Evolutionary conservation across 2,113 vertebrate species (phyloP).

Genomic region (Harpagus bidentatus): DNA sequence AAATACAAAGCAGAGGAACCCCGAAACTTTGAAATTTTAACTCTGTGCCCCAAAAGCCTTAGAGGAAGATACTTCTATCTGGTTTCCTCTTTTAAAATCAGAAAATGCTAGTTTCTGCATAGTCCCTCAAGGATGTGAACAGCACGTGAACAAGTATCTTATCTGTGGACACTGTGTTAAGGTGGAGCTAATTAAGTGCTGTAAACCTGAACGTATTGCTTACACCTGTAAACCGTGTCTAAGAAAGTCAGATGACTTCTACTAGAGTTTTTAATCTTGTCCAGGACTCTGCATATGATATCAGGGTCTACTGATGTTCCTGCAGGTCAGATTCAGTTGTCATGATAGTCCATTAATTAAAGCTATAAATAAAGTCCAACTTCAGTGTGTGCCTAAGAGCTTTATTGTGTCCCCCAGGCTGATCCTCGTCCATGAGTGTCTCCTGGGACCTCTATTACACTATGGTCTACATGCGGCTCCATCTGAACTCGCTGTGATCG

Average conservation of each 20-base stretch:
- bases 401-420: neutral
- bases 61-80: neutral
- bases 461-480: fast-evolving
- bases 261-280: neutral
- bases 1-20: neutral
- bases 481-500: fast-evolving
- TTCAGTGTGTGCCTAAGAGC: neutral
- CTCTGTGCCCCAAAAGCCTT: neutral
- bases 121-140: neutral
- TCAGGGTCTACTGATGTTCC: neutral
- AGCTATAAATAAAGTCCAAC: fast-evolving
- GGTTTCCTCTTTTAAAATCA: neutral
- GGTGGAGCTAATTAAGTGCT: neutral
- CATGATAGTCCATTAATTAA: fast-evolving
- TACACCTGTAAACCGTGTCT: fast-evolving
- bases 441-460: fast-evolving
- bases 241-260: neutral
- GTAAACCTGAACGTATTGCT: too few relatives aligned
- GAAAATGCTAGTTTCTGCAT: neutral
- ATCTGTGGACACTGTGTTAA: fast-evolving
- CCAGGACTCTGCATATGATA: fast-evolving
- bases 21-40: neutral
- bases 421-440: fast-evolving
- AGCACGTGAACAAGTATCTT: fast-evolving
- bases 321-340: neutral